Conservation (phyloP, 2,113 vertebrate genomes). For the Serinus canaria region DNA sequence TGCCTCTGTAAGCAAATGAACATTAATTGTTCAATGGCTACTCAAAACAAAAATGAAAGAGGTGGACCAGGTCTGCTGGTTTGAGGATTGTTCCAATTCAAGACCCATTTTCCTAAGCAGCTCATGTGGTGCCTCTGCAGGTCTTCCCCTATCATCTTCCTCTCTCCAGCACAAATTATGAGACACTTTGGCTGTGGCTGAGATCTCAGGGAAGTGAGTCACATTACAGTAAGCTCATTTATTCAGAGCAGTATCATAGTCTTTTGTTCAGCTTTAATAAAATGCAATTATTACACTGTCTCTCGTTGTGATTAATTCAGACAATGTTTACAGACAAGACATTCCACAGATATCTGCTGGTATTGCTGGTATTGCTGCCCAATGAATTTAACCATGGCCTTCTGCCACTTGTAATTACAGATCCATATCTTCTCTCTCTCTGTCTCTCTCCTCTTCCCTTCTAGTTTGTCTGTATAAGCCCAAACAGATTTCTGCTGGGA, state of each 20-base stretch:
- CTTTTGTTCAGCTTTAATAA: slow-evolving; percentile 40
- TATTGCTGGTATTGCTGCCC: neutral
- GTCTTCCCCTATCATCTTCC: neutral
- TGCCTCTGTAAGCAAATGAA: neutral
- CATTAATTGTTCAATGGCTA: neutral
- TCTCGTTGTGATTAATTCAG: slow-evolving; percentile 28
- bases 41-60: neutral
- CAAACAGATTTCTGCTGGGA: neutral
- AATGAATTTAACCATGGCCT: neutral
- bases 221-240: slow-evolving; percentile 1
- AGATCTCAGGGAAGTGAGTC: neutral
- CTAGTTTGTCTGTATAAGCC: neutral
- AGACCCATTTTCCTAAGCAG: neutral
- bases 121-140: neutral
- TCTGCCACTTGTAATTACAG: slow-evolving; percentile 43
- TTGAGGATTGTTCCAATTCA: neutral
- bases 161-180: neutral
- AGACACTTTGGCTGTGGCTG: neutral
- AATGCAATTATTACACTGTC: slow-evolving; percentile 26
- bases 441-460: neutral
- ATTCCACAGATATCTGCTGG: neutral
- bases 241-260: neutral
- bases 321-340: slow-evolving; percentile 17
- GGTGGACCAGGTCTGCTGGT: neutral
- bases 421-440: slow-evolving; percentile 23